Percentiles rank a stretch among this genome's conserved stretches.
phyloP scores from a whole-genome alignment of 2,888 invertebrate species.

The Hirtodrosophila confusa region DNA sequence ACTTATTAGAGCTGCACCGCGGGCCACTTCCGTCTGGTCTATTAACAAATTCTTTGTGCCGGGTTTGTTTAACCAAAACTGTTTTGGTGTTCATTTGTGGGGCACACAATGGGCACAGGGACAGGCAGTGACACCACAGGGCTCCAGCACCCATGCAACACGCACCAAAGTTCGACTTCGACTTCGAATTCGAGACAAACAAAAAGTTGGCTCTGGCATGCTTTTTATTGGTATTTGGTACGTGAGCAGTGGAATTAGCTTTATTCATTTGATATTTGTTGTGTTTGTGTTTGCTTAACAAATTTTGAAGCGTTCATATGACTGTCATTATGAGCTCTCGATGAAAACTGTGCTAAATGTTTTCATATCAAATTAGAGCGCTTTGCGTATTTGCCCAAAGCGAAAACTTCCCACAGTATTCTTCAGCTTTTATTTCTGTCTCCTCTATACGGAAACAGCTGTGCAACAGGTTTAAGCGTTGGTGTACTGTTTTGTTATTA shows the following conservation, averaged over 20 bases:
- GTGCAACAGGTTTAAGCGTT: constrained; percentile 46
- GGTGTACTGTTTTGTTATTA: constrained; percentile 22
- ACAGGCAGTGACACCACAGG: constrained; percentile 31
- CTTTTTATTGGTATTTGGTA: constrained; percentile 55
- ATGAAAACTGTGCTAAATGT: constrained; percentile 71
- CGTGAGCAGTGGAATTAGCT: constrained; percentile 62
- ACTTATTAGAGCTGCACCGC: constrained; percentile 42
- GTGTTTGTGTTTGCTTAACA: constrained; percentile 47
- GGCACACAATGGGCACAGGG: constrained; percentile 32
- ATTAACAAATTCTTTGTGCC: constrained; percentile 9
- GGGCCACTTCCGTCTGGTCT: constrained; percentile 58
- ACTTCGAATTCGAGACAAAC: constrained; percentile 23
- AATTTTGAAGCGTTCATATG: constrained; percentile 54
- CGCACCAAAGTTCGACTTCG: constrained; percentile 23
- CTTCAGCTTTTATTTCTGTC: constrained; percentile 2
- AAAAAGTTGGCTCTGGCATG: constrained; percentile 58
- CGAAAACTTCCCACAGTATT: constrained; percentile 69
- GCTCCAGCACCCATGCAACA: constrained; percentile 8
- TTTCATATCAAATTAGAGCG: constrained; percentile 66
- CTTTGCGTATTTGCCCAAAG: constrained; percentile 54
- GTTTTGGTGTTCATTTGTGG: constrained; percentile 34
- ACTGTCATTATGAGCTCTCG: constrained; percentile 51
- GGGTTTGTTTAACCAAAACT: constrained; percentile 42
- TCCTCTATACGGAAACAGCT: constrained; percentile 40
- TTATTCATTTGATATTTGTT: constrained; percentile 5